phyloP scores from a whole-genome alignment of 2,888 invertebrate genomes.

The Congeria kusceri region DNA sequence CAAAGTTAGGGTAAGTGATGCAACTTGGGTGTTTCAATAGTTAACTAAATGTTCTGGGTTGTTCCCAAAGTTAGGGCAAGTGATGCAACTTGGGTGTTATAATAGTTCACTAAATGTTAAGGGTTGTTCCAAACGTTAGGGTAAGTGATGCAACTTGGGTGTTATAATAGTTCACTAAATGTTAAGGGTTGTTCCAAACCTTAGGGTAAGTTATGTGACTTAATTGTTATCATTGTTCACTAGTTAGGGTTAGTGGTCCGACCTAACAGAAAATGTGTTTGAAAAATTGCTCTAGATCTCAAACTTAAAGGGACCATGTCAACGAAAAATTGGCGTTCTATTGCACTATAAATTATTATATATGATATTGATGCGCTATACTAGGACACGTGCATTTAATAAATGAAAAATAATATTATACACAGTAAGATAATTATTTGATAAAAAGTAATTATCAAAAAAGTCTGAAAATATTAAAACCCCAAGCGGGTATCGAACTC shows the following conservation, averaged over 20 bases:
- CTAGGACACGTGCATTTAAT: too few relatives aligned
- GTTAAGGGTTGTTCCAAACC: background rate
- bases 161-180: background rate
- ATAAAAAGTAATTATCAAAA: too few relatives aligned
- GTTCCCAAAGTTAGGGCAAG: background rate
- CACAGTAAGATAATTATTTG: too few relatives aligned
- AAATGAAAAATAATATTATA: too few relatives aligned
- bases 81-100: background rate
- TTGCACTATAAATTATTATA: too few relatives aligned
- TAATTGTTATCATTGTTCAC: background rate
- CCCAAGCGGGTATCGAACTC: too few relatives aligned
- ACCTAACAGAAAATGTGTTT: too few relatives aligned
- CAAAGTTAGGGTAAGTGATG: constrained; percentile 83
- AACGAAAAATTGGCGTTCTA: too few relatives aligned
- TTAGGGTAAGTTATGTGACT: background rate
- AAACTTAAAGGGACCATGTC: too few relatives aligned
- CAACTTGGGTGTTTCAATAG: background rate
- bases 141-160: background rate
- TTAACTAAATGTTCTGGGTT: background rate
- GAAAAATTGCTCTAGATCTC: too few relatives aligned
- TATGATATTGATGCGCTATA: too few relatives aligned
- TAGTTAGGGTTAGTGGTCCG: background rate
- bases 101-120: background rate
- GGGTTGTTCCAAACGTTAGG: background rate
- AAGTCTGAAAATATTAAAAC: too few relatives aligned